Conservation (phyloP, 1,140 invertebrate species). For the Drosophila virilis region DNA sequence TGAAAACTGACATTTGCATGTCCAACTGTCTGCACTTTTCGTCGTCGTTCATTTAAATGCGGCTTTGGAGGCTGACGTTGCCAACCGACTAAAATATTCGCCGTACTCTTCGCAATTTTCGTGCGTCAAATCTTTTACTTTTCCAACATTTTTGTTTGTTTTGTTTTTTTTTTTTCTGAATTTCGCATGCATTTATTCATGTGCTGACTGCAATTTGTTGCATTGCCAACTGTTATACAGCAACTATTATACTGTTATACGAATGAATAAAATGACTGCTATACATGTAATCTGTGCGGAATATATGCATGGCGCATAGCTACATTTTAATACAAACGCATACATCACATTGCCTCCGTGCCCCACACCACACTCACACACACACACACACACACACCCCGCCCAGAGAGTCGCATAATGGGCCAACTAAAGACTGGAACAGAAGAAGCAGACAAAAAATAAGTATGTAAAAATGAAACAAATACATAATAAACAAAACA, state of each 20-base stretch:
- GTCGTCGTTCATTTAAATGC: conserved; percentile 74
- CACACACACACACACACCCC: neutral
- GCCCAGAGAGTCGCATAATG: conserved; percentile 45
- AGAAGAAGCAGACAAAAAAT: conserved; percentile 32
- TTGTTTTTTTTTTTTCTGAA: conserved; percentile 12
- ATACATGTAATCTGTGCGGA: conserved; percentile 8
- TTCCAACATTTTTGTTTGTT: neutral
- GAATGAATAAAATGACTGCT: conserved; percentile 4
- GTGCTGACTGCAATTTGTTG: conserved; percentile 65
- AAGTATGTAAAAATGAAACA: conserved; percentile 82
- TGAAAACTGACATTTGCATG: conserved; percentile 72
- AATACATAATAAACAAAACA: conserved; percentile 80
- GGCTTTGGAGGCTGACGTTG: conserved; percentile 41
- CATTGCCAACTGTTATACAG: conserved; percentile 34
- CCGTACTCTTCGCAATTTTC: conserved; percentile 51
- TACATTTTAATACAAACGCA: conserved; percentile 44
- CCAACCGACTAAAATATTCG: conserved; percentile 42
- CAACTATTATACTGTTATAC: conserved; percentile 35
- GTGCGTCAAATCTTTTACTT: conserved; percentile 40
- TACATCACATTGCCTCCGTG: conserved; percentile 15
- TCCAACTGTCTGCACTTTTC: conserved; percentile 72
- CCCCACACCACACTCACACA: too few relatives aligned
- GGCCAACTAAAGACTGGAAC: conserved; percentile 67
- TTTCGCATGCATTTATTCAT: conserved; percentile 70
- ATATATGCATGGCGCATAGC: conserved; percentile 39